These are phyloP conservation scores for Drosophila pegasa DNA, from an alignment of 2,888 invertebrate genomes.

Conservation along the genomic window DNA sequence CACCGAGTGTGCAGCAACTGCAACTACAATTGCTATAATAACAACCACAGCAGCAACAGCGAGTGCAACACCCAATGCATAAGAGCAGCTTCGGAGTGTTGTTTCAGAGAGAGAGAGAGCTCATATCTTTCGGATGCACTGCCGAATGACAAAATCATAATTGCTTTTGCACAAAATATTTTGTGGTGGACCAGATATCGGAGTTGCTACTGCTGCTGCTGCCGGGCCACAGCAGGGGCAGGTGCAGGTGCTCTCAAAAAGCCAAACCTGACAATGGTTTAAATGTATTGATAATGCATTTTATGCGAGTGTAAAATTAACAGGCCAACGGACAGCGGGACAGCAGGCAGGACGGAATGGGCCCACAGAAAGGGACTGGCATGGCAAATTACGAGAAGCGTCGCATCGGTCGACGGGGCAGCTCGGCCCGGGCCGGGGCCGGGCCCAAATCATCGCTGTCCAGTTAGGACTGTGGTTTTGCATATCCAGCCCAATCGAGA, in stretches of 20 bases:
- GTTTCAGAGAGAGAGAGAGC: constrained; percentile 35
- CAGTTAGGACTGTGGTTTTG: constrained; percentile 67
- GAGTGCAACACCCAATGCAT: constrained; percentile 8
- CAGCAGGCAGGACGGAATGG: not conserved
- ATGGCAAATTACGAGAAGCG: constrained; percentile 63
- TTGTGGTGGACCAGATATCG: constrained; percentile 52
- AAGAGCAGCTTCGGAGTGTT: constrained; percentile 35
- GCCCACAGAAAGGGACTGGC: constrained; percentile 27
- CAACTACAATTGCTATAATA: constrained; percentile 11
- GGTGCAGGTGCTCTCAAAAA: constrained; percentile 22
- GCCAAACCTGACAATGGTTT: constrained; percentile 73
- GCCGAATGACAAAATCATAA: constrained; percentile 80
- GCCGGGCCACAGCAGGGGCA: not conserved
- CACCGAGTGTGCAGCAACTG: constrained; percentile 17
- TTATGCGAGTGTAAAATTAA: constrained; percentile 76
- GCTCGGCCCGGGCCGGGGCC: constrained; percentile 5
- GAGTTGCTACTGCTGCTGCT: constrained; percentile 9
- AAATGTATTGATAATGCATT: constrained; percentile 82
- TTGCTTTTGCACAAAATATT: constrained; percentile 77
- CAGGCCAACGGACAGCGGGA: constrained; percentile 43
- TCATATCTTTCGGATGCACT: constrained; percentile 64
- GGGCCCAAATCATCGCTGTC: constrained; percentile 22
- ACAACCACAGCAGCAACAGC: constrained; percentile 1
- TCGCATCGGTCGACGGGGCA: constrained; percentile 20
- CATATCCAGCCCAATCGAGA: constrained; percentile 44